Evolutionary conservation across 2,113 vertebrate genomes (phyloP).

Genomic region (Glaucomys volans): DNA sequence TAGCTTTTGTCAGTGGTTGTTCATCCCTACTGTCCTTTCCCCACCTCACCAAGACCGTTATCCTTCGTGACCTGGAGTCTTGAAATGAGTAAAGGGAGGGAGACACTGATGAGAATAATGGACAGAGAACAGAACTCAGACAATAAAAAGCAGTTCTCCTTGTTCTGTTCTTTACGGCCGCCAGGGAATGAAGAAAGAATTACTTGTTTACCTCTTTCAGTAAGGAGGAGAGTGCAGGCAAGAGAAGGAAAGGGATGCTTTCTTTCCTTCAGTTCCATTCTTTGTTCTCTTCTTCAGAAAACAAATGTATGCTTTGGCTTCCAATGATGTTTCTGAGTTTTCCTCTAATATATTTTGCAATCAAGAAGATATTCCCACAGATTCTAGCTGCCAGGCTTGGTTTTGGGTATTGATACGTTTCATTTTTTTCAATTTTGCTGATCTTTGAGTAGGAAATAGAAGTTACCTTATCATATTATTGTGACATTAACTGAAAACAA

Average conservation of each 20-base stretch:
- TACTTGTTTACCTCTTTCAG: not conserved
- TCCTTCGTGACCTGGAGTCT: not conserved
- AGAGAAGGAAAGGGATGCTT: not conserved
- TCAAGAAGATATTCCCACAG: not conserved
- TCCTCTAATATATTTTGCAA: not conserved
- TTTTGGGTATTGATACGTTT: not conserved
- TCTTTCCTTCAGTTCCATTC: not conserved
- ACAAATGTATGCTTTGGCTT: not conserved
- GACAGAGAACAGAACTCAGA: not conserved
- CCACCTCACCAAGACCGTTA: not conserved
- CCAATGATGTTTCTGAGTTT: not conserved
- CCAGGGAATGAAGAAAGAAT: not conserved
- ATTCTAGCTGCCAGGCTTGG: not conserved
- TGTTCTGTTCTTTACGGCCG: not conserved
- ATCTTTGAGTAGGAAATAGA: not conserved
- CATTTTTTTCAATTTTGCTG: not conserved
- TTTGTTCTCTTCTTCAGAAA: not conserved
- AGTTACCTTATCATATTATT: not conserved
- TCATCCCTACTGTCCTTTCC: no score
- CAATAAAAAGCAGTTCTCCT: not conserved
- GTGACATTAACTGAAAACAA: not conserved
- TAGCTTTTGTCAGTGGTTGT: not conserved
- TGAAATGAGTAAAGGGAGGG: not conserved
- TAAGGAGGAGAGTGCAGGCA: not conserved
- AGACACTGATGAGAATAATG: not conserved